These are phyloP conservation scores for Calephelis virginiensis DNA, from an alignment of 1,140 invertebrate species.

Conservation along the genomic window DNA sequence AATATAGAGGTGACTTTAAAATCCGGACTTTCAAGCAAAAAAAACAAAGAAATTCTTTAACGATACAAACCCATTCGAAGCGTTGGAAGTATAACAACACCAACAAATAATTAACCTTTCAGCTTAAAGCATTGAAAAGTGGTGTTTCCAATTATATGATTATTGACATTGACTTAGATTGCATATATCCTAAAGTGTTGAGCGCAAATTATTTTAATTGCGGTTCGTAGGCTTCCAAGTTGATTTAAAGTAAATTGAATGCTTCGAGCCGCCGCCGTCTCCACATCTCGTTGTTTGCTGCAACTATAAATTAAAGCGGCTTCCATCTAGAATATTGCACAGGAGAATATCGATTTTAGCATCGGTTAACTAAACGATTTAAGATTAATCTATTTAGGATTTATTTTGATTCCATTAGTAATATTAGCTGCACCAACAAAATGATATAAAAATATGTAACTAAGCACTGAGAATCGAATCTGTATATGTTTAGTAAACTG, in stretches of 20 bases:
- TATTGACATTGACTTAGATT: conserved; percentile 34
- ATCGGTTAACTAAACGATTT: conserved; percentile 27
- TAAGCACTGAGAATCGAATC: too few relatives aligned
- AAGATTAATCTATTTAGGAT: neutral
- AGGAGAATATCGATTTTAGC: neutral
- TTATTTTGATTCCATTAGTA: neutral
- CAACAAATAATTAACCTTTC: conserved; percentile 22
- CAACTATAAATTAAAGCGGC: conserved; percentile 57
- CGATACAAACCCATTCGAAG: too few relatives aligned
- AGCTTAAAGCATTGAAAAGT: conserved; percentile 27
- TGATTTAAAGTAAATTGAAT: conserved; percentile 65
- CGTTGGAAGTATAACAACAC: too few relatives aligned
- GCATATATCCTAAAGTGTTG: conserved; percentile 43
- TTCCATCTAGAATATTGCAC: conserved; percentile 33
- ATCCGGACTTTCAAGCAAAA: too few relatives aligned
- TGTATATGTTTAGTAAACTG: too few relatives aligned
- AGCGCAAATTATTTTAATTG: conserved; percentile 56
- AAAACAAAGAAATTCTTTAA: too few relatives aligned
- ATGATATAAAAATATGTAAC: too few relatives aligned
- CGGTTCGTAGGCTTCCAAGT: conserved; percentile 37
- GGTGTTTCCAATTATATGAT: conserved; percentile 40
- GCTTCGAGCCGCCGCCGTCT: conserved; percentile 39
- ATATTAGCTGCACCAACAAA: too few relatives aligned
- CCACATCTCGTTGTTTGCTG: conserved; percentile 46
- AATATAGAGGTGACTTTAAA: too few relatives aligned